A percentile compares a stretch with the other conserved stretches of the same genome.
phyloP scores from a whole-genome alignment of 2,797 vertebrate species.

The Intellagama lesueurii region DNA sequence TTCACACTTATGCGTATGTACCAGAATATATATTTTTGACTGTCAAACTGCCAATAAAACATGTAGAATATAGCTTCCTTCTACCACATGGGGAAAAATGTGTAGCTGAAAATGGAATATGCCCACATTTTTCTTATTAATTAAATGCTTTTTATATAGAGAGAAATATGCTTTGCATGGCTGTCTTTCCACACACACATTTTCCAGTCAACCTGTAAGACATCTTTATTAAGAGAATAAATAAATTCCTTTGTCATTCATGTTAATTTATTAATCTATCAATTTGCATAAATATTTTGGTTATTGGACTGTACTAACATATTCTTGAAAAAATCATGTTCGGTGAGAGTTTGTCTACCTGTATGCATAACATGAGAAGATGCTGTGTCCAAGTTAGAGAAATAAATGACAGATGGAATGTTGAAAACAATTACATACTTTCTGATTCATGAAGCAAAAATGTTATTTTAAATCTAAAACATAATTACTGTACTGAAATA shows the following conservation, averaged over 20 bases:
- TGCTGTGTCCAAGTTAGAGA: not conserved
- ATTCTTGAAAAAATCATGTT: slow-evolving; percentile 7
- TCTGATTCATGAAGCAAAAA: slow-evolving; percentile 15
- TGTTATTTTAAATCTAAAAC: not conserved
- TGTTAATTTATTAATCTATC: not conserved
- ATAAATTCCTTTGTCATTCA: not conserved
- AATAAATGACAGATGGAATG: not conserved
- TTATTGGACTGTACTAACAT: not conserved
- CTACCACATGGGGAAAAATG: not conserved
- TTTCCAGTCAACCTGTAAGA: not conserved
- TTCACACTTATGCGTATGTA: not conserved
- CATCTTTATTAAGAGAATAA: not conserved
- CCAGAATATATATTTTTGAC: not conserved
- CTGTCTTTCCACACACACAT: too few species aligned
- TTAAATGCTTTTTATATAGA: not conserved
- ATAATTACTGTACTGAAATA: not conserved
- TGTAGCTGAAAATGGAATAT: not conserved
- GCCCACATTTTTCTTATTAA: slow-evolving; percentile 5
- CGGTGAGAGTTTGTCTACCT: slow-evolving; percentile 20
- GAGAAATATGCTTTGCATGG: not conserved
- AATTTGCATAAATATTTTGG: not conserved
- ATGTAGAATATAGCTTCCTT: not conserved
- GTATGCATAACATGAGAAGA: slow-evolving; percentile 6
- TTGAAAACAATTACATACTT: not conserved
- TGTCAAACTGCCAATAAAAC: not conserved